A percentile compares a stretch with the other conserved stretches of the same genome.
These are phyloP conservation scores for Bombus vancouverensis DNA, from an alignment of 1,140 invertebrate species.

Conservation along the genomic window DNA sequence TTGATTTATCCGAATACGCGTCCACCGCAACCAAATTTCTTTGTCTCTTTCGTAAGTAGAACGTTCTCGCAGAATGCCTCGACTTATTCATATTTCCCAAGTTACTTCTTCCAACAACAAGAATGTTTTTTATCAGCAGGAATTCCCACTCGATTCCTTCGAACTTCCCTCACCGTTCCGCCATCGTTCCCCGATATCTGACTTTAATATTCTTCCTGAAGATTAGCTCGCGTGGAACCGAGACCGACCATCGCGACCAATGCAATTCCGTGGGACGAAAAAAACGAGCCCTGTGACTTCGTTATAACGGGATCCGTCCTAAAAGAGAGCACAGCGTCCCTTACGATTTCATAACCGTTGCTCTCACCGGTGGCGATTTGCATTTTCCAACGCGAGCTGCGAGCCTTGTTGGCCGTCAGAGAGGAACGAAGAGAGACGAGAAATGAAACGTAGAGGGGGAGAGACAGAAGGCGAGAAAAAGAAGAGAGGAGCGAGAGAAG, in stretches of 20 bases:
- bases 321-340: background rate
- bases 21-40: too few relatives aligned
- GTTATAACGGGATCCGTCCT: slow-evolving; percentile 8
- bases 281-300: background rate
- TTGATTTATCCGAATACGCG: too few relatives aligned
- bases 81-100: background rate
- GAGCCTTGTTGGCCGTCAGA: background rate
- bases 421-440: background rate
- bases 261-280: slow-evolving; percentile 10
- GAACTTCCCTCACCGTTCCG: background rate
- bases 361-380: slow-evolving; percentile 62
- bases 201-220: slow-evolving; percentile 12
- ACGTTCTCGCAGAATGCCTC: background rate
- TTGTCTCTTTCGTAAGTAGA: background rate
- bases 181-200: slow-evolving; percentile 15
- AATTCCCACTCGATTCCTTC: background rate
- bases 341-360: slow-evolving; percentile 71
- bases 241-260: background rate
- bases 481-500: background rate
- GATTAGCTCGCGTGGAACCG: background rate
- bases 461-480: background rate
- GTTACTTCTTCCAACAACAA: background rate
- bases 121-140: background rate
- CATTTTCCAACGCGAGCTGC: slow-evolving; percentile 50
- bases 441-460: background rate